Evolutionary conservation across 1,140 invertebrate genomes (phyloP).

Genomic region (Drosophila navojoa): DNA sequence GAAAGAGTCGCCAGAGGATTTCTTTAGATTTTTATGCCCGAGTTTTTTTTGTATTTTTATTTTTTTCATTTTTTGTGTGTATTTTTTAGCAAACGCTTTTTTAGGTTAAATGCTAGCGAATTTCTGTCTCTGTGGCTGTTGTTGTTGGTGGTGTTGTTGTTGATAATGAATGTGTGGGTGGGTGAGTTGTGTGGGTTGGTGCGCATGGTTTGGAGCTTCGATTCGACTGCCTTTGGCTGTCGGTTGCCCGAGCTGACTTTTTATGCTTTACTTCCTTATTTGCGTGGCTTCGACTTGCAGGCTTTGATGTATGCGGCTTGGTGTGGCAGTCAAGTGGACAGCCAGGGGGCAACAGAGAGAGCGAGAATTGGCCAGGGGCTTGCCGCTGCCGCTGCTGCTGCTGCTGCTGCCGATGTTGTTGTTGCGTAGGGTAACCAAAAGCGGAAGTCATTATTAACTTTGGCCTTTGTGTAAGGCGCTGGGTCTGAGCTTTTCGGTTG

Average conservation of each 20-base stretch:
- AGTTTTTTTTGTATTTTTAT: slow-evolving; percentile 48
- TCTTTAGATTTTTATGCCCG: slow-evolving; percentile 74
- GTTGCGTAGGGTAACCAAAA: slow-evolving; percentile 80
- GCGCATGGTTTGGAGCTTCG: background rate
- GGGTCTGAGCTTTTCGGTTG: slow-evolving; percentile 9
- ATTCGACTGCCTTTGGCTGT: slow-evolving; percentile 27
- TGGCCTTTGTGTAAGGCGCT: slow-evolving; percentile 65
- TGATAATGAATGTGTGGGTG: slow-evolving; percentile 76
- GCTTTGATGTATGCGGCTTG: slow-evolving; percentile 78
- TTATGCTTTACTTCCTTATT: slow-evolving; percentile 78
- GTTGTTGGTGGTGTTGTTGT: slow-evolving; percentile 67
- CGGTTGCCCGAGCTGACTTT: slow-evolving; percentile 61
- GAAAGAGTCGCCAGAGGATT: slow-evolving; percentile 75
- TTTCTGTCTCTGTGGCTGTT: slow-evolving; percentile 58
- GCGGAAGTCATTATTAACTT: slow-evolving; percentile 82
- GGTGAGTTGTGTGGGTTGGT: slow-evolving; percentile 27
- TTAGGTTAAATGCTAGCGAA: slow-evolving; percentile 72
- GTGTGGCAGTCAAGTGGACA: slow-evolving; percentile 68
- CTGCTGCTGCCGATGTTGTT: slow-evolving; percentile 38
- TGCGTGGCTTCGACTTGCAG: slow-evolving; percentile 72
- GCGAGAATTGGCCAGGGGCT: background rate
- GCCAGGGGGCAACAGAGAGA: slow-evolving; percentile 15
- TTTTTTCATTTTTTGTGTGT: slow-evolving; percentile 5
- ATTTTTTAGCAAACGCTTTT: slow-evolving; percentile 31
- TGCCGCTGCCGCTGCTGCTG: slow-evolving; percentile 12